Evolutionary conservation across 1,140 invertebrate species (phyloP).

Genomic region (Agrilus planipennis): DNA sequence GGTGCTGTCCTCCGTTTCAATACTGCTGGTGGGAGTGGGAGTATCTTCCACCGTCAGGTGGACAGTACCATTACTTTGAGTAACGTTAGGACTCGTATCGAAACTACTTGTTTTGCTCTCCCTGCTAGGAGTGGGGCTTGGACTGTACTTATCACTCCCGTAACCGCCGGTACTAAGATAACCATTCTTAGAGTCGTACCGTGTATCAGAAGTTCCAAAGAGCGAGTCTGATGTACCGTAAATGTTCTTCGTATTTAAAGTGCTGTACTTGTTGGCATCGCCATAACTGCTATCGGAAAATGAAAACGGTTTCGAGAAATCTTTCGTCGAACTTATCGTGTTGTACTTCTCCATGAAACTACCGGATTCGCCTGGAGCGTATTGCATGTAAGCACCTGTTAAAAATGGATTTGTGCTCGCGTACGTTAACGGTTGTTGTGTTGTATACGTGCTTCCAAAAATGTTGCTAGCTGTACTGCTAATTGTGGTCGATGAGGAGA

Average conservation of each 20-base stretch:
- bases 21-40: slow-evolving; percentile 46
- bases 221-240: slow-evolving; percentile 14
- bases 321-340: slow-evolving; percentile 25
- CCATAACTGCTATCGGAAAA: slow-evolving; percentile 17
- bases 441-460: slow-evolving; percentile 20
- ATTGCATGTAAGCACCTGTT: slow-evolving; percentile 38
- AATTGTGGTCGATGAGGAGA: slow-evolving; percentile 26
- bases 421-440: slow-evolving; percentile 31
- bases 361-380: slow-evolving; percentile 27
- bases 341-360: slow-evolving; percentile 25
- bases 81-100: slow-evolving; percentile 12
- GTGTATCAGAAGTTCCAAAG: slow-evolving; percentile 11
- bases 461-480: slow-evolving; percentile 30
- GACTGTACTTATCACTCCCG: slow-evolving; percentile 23
- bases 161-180: slow-evolving; percentile 20
- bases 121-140: slow-evolving; percentile 16
- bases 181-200: slow-evolving; percentile 21
- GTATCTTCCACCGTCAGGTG: slow-evolving; percentile 35
- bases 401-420: slow-evolving; percentile 47
- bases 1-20: slow-evolving; percentile 46
- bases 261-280: slow-evolving; percentile 21
- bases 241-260: slow-evolving; percentile 19
- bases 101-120: slow-evolving; percentile 13
- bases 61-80: slow-evolving; percentile 15
- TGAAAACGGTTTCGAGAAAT: slow-evolving; percentile 23